These are phyloP conservation scores for Escarpia spicata DNA, from an alignment of 2,888 invertebrate species.

Conservation along the genomic window DNA sequence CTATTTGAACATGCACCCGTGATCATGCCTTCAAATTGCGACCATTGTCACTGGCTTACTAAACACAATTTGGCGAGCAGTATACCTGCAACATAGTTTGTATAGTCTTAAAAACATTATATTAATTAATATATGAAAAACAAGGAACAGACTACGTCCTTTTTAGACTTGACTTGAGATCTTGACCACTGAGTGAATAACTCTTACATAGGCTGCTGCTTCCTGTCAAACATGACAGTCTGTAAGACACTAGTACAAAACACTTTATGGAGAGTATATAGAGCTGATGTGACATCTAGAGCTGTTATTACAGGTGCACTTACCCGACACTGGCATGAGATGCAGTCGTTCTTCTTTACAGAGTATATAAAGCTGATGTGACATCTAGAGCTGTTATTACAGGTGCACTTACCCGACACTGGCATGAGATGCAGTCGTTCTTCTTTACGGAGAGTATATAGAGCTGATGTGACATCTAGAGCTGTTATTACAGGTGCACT, in stretches of 20 bases:
- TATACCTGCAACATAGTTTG: too few relatives aligned
- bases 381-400: background rate
- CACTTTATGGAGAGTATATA: too few relatives aligned
- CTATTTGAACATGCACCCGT: too few relatives aligned
- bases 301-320: background rate
- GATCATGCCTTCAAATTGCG: too few relatives aligned
- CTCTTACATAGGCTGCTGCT: too few relatives aligned
- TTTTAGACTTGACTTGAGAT: too few relatives aligned
- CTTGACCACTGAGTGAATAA: too few relatives aligned
- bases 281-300: background rate
- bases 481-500: background rate
- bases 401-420: constrained; percentile 34
- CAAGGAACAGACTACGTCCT: background rate
- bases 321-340: constrained; percentile 37
- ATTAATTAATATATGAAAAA: background rate
- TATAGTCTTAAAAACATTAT: background rate
- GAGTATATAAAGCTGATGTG: background rate
- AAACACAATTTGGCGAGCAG: too few relatives aligned
- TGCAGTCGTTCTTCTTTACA: constrained; percentile 34
- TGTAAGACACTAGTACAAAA: too few relatives aligned
- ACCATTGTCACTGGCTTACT: too few relatives aligned
- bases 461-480: background rate
- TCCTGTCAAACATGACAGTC: too few relatives aligned
- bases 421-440: constrained; percentile 36
- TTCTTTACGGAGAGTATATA: constrained; percentile 14